Percentiles rank a stretch among this genome's conserved stretches.
Evolutionary conservation across 64 coral and sea anemone species (phyloP).

Genomic region (Anthopleura sola): DNA sequence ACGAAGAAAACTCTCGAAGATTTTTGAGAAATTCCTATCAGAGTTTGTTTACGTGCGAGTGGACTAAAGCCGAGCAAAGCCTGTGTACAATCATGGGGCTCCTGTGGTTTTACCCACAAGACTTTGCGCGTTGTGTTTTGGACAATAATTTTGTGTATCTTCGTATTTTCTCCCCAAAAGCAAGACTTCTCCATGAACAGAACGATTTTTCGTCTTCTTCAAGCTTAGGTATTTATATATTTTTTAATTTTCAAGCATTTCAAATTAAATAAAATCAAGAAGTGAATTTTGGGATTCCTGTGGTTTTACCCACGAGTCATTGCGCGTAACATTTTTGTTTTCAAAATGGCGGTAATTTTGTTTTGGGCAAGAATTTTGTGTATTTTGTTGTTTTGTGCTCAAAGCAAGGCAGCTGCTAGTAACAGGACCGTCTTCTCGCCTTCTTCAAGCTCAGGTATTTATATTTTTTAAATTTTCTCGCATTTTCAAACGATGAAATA

Average conservation of each 20-base stretch:
- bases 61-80: neutral
- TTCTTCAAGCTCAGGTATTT: conserved; percentile 66
- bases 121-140: conserved; percentile 16
- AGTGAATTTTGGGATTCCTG: neutral
- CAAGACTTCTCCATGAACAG: conserved; percentile 31
- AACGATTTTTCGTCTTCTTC: conserved; percentile 58
- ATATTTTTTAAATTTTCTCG: neutral
- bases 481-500: neutral
- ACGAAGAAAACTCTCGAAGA: neutral
- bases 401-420: conserved; percentile 13
- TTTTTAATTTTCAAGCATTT: neutral
- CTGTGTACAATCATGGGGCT: neutral
- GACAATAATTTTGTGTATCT: conserved; percentile 15
- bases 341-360: conserved; percentile 90
- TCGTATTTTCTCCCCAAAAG: conserved; percentile 1
- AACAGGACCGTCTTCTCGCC: conserved; percentile 73
- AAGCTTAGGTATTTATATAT: conserved; percentile 32
- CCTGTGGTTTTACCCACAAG: neutral
- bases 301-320: neutral
- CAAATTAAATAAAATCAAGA: neutral
- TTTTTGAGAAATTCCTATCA: neutral
- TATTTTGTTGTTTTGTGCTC: conserved; percentile 26
- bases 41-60: neutral
- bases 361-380: neutral
- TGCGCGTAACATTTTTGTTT: conserved; percentile 26